These are phyloP conservation scores for Carettochelys insculpta DNA, from an alignment of 2,113 vertebrate species.

Conservation along the genomic window DNA sequence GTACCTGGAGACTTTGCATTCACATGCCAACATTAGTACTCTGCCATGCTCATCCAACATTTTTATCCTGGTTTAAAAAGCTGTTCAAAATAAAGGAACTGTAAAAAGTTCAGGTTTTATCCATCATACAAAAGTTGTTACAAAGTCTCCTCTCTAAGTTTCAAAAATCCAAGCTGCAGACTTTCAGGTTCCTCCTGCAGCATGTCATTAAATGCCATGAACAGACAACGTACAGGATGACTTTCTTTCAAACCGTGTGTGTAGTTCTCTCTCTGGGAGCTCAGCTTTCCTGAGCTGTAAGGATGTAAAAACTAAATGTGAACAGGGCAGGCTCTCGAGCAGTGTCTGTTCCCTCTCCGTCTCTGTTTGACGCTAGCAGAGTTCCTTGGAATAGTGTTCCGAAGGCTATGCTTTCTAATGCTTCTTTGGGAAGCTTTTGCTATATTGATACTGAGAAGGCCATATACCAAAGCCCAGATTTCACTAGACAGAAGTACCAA, in stretches of 20 bases:
- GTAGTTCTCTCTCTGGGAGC: too few relatives aligned
- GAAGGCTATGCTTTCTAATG: neutral
- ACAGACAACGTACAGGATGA: accelerated
- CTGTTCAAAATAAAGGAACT: neutral
- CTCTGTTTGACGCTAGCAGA: accelerated
- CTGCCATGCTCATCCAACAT: neutral
- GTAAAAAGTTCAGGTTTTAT: neutral
- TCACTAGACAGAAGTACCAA: accelerated
- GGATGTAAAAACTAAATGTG: neutral
- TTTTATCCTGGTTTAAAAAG: neutral
- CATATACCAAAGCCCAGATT: neutral
- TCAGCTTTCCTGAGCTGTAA: neutral
- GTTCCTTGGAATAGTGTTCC: neutral
- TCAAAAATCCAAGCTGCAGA: neutral
- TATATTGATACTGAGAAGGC: neutral
- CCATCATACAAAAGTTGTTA: accelerated
- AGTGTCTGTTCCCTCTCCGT: neutral
- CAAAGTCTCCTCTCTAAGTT: neutral
- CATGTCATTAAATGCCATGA: accelerated
- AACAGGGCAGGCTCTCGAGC: neutral
- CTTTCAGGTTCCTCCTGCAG: accelerated
- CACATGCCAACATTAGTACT: neutral
- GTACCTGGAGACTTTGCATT: accelerated
- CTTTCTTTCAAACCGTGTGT: accelerated
- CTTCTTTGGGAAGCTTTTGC: neutral